A percentile compares a stretch with the other conserved stretches of the same genome.
phyloP scores from a whole-genome alignment of 2,113 vertebrate species.

The Chamaea fasciata region DNA sequence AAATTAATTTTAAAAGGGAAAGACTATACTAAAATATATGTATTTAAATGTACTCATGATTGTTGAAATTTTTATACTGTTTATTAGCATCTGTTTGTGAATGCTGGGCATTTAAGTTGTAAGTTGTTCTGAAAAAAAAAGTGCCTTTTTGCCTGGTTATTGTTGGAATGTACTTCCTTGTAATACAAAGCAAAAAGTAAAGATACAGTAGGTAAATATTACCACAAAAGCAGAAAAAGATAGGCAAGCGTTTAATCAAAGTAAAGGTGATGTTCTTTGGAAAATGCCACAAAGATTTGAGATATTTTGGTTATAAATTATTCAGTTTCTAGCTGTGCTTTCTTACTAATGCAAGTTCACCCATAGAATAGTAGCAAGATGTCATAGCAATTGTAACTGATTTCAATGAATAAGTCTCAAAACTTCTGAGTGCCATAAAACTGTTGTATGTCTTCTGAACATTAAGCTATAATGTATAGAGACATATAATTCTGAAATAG shows the following conservation, averaged over 20 bases:
- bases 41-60: neutral
- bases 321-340: neutral
- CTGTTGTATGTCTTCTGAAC: neutral
- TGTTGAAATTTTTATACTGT: neutral
- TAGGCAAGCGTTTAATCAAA: neutral
- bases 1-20: neutral
- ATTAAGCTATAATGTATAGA: neutral
- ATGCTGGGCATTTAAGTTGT: neutral
- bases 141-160: neutral
- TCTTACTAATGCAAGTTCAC: neutral
- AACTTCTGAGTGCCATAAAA: neutral
- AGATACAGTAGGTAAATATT: neutral
- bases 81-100: accelerated
- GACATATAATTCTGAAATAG: neutral
- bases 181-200: neutral
- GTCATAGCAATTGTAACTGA: neutral
- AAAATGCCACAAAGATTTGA: neutral
- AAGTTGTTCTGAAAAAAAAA: neutral
- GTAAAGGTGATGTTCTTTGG: neutral
- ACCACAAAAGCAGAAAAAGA: neutral
- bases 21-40: neutral
- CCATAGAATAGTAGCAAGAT: neutral
- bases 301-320: neutral
- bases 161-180: neutral
- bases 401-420: neutral